Evolutionary conservation across 1,140 invertebrate genomes (phyloP).

Genomic region (Trichonephila clavata): DNA sequence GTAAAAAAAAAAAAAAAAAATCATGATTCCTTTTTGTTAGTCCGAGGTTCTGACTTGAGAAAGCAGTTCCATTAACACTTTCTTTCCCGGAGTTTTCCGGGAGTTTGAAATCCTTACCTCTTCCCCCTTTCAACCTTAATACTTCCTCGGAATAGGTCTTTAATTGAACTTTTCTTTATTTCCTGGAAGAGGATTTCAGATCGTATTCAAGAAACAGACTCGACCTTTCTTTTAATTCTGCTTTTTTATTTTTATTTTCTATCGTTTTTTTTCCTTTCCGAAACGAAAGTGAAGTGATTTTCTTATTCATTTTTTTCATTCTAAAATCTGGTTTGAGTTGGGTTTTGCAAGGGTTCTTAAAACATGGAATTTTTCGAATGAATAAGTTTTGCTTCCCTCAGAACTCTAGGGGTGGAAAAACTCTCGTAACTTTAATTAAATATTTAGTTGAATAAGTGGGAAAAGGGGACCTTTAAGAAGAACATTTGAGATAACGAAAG

Average conservation of each 20-base stretch:
- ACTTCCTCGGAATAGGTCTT: constrained; percentile 66
- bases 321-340: constrained; percentile 4
- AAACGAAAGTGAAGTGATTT: neutral
- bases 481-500: too few species aligned
- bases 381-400: neutral
- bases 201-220: constrained; percentile 51
- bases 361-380: constrained; percentile 18
- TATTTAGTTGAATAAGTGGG: neutral
- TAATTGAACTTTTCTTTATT: constrained; percentile 75
- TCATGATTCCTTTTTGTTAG: constrained; percentile 54
- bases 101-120: constrained; percentile 64
- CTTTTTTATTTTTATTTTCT: neutral
- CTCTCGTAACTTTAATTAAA: neutral
- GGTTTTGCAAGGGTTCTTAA: neutral
- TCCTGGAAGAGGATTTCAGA: constrained; percentile 13
- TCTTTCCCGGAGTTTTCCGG: constrained; percentile 46
- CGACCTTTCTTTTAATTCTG: constrained; percentile 47
- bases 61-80: constrained; percentile 75
- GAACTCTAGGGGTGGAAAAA: neutral
- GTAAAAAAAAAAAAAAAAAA: constrained; percentile 41
- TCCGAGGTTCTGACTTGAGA: constrained; percentile 55
- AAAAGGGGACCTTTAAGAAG: neutral
- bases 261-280: neutral
- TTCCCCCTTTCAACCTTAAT: constrained; percentile 29
- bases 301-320: neutral